Base-by-base conservation (phyloP, 2,888 invertebrate species). In the Sinelater perroti region DNA sequence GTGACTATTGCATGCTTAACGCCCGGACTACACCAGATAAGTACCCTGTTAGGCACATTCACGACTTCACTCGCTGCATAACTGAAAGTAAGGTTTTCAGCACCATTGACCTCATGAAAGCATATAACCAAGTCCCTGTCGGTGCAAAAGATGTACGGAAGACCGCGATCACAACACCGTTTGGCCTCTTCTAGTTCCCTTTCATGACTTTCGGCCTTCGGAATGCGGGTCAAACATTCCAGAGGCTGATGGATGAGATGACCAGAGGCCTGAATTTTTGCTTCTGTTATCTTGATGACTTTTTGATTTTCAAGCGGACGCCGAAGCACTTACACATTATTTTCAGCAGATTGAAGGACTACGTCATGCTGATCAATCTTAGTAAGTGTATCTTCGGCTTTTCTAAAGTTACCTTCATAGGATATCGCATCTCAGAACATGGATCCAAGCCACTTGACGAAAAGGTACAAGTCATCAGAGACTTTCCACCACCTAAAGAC, bases 241-340 rank as follows among this genome's bases (percentile, higher is more conserved):
- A 35, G 5, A 35, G 47, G 8, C 36, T 35, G 14, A 14, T 47
- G 11, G 28, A 55, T 20, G n/a, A 59, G 10, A 18, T 42, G 13
- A 28, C 38, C 18, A n/a, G 30, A 8, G n/a, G 20, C 6, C 7
- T 42, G 3, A 28, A 40, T 28, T 44, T n/a, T n/a, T n/a, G n/a
- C n/a, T n/a, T n/a, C n/a, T n/a, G n/a, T n/a, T n/a, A n/a, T n/a
- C n/a, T n/a, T n/a, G n/a, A n/a, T n/a, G n/a, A n/a, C n/a, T n/a
- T n/a, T n/a, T n/a, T n/a, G n/a, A n/a, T n/a, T 16, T 11, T 2
- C 5, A 10, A 36, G 10, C 49, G 2, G 35, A 52, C 13, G 16
- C 7, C 14, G 2, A 11, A 31, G 14, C 31, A 31, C 7, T 2
- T 31, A 2, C 3, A 31, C 4, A 7, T 14, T 2, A 14, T 31